Conservation (phyloP, 2,888 invertebrate genomes). For the Auanema sp. region DNA sequence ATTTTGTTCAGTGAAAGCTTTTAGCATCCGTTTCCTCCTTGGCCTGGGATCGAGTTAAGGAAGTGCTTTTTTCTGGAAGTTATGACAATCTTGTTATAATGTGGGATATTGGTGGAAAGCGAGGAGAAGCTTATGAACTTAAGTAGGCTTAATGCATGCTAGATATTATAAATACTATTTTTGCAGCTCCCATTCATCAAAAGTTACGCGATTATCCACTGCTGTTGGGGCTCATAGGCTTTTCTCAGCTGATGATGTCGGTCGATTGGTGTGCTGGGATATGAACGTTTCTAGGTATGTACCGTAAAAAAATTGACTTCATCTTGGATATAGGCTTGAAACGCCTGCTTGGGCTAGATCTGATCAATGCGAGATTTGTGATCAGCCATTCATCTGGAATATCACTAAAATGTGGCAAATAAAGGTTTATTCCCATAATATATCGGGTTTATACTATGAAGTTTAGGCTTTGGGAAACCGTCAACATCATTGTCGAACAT, state of each 20-base stretch:
- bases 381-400: constrained; percentile 98
- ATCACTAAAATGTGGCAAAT: constrained; percentile 97
- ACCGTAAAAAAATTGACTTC: not conserved
- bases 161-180: not conserved
- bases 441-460: constrained; percentile 75
- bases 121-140: constrained; percentile 93
- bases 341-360: constrained; percentile 94
- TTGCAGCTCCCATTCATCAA: constrained; percentile 70
- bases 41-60: constrained; percentile 88
- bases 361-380: constrained; percentile 90
- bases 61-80: constrained; percentile 90
- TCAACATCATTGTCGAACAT: constrained; percentile 72
- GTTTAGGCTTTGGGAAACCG: constrained; percentile 54
- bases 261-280: constrained; percentile 89
- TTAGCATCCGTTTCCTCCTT: constrained; percentile 80
- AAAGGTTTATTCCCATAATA: constrained; percentile 69
- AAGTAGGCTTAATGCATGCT: constrained; percentile 31
- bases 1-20: not conserved
- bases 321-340: constrained; percentile 62
- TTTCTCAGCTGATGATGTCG: constrained; percentile 87
- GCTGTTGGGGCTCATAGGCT: constrained; percentile 79
- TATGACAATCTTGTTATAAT: constrained; percentile 92
- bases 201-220: constrained; percentile 86
- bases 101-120: constrained; percentile 97
- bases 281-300: constrained; percentile 75